Evolutionary conservation across 2,113 vertebrate species (phyloP), one percentile per base, ranked within the genome.

Genomic region (Gorsachius goisagi): DNA sequence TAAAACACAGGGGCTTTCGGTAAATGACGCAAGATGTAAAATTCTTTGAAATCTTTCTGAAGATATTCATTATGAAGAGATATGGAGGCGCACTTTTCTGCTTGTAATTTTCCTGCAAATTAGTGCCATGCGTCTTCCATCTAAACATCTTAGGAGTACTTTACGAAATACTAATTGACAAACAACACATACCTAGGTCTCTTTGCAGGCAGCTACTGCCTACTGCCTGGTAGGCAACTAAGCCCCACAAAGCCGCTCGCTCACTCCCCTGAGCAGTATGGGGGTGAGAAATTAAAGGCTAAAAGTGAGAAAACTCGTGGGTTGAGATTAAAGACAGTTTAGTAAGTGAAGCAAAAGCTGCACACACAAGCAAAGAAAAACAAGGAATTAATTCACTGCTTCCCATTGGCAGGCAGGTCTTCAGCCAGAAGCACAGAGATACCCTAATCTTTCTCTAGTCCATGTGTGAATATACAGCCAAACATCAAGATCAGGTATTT

Each of bases 131-230:
- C 10, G 41, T 27, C 23, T 77, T 92, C 22, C 7, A 71, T 10
- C 12, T 60, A 59, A 76, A 32, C 23, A 27, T 55, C 55, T 89
- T 26, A 12, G 11, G 86, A 68, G 9, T 64, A 39, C 21, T 80
- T 83, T 44, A 32, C 2, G 10, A 75, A 93, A 60, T 12, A 24
- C 5, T 79, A 32, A 60, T 8, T 80, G 37, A 41, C 11, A 53
- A 49, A 14, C 3, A 60, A 21, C 12, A 59, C 0, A 0, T 30
- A 35, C 9, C 4, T 21, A 52, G 32, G 8, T 63, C 23, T 72
- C 21, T 91, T 15, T 53, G 11, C 28, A 74, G 27, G 49, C 26
- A 88, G 35, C 32, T 41, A 41, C 15, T 53, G n/a, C 22, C 28
- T 28, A 49, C 8, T 33, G 22, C 22, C 27, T 59, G 17, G 28